phyloP scores from a whole-genome alignment of 2,113 vertebrate genomes.

The Haplochromis burtoni region DNA sequence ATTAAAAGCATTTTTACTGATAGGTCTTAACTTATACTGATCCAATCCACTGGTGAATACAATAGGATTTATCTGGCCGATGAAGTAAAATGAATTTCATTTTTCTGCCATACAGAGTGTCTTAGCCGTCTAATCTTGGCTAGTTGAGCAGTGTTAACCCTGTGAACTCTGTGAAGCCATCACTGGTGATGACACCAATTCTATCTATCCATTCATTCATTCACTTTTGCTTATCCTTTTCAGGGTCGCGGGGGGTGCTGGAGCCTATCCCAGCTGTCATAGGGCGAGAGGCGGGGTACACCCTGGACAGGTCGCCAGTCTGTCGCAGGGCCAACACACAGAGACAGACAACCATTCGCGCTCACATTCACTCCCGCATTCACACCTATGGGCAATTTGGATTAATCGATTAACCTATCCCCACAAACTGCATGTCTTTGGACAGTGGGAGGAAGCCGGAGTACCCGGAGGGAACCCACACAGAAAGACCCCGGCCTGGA shows the following conservation, averaged over 20 bases:
- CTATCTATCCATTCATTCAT: background rate
- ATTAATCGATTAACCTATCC: background rate
- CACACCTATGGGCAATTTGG: background rate
- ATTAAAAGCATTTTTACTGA: background rate
- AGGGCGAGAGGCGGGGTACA: background rate
- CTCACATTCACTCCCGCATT: background rate
- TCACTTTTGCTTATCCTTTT: background rate
- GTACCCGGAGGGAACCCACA: background rate
- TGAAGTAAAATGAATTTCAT: background rate
- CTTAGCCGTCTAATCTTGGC: background rate
- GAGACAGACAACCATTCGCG: background rate
- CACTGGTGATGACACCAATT: background rate
- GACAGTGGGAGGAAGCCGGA: background rate
- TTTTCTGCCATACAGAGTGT: background rate
- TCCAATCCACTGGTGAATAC: background rate
- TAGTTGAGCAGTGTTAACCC: background rate
- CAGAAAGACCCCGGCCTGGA: background rate
- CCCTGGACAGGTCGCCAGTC: background rate
- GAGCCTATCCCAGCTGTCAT: background rate
- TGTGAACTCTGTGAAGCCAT: background rate
- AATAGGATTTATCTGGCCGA: background rate
- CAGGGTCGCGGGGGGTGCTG: fast-evolving
- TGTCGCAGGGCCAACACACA: background rate
- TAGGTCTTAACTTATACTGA: background rate
- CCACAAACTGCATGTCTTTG: background rate